A percentile compares a stretch with the other conserved stretches of the same genome.
Conservation (phyloP, 2,113 vertebrate species). For the Gnathonemus echidnorhynchus region DNA sequence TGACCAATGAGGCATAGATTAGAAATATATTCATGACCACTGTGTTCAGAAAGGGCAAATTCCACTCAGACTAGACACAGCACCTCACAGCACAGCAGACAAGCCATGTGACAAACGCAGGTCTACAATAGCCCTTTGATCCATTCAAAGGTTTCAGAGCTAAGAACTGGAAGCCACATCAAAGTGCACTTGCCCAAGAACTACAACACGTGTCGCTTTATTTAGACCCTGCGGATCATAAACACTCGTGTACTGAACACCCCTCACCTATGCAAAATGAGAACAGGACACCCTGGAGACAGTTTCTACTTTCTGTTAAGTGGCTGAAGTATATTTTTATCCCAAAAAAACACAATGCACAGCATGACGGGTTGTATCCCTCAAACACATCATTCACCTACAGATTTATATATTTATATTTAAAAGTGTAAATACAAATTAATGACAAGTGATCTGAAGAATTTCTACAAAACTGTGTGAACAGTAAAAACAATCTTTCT, state of each 20-base stretch:
- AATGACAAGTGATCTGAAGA: neutral
- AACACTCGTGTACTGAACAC: neutral
- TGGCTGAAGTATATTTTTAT: constrained; percentile 1
- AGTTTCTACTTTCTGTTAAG: neutral
- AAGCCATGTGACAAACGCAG: neutral
- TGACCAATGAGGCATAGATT: neutral
- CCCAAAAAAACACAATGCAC: neutral
- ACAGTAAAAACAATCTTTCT: neutral
- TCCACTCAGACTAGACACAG: neutral
- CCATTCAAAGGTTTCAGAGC: neutral
- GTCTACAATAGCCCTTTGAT: neutral
- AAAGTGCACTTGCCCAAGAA: neutral
- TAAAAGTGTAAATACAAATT: neutral
- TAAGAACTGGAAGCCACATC: neutral
- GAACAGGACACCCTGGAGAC: neutral
- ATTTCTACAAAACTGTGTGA: neutral
- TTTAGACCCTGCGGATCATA: neutral
- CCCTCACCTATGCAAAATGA: neutral
- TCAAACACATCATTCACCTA: neutral
- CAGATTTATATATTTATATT: neutral
- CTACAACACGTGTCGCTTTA: neutral
- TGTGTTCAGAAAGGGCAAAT: neutral
- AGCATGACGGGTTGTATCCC: neutral
- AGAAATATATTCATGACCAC: neutral
- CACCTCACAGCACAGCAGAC: neutral